phyloP scores from a whole-genome alignment of 2,888 invertebrate genomes.

The Leptinotarsa haldemani region DNA sequence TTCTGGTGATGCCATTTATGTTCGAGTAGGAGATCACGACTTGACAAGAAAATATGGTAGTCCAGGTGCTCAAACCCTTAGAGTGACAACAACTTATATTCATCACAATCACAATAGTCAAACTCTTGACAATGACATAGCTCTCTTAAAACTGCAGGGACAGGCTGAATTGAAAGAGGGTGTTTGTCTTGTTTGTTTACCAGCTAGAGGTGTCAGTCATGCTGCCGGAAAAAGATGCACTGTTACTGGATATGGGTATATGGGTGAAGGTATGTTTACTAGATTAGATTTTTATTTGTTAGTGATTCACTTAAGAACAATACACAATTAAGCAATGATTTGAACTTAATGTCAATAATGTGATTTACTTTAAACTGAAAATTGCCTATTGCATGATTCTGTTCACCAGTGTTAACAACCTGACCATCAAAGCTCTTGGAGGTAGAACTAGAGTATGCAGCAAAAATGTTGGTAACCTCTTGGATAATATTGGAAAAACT shows the following conservation, averaged over 20 bases:
- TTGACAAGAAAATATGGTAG: conserved; percentile 90
- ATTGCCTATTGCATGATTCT: too few relatives aligned
- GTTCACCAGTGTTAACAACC: too few relatives aligned
- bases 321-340: too few relatives aligned
- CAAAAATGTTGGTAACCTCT: too few relatives aligned
- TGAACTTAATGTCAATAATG: too few relatives aligned
- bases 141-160: conserved; percentile 87
- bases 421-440: too few relatives aligned
- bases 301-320: too few relatives aligned
- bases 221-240: conserved; percentile 92
- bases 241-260: conserved; percentile 94
- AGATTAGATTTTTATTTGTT: not conserved
- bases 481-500: too few relatives aligned
- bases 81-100: conserved; percentile 93
- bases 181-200: conserved; percentile 86
- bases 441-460: too few relatives aligned
- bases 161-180: conserved; percentile 90
- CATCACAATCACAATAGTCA: conserved; percentile 97
- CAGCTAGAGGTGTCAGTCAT: conserved; percentile 88
- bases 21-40: conserved; percentile 93
- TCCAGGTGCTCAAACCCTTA: conserved; percentile 89
- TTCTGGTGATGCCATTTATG: conserved; percentile 94
- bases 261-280: conserved; percentile 82
- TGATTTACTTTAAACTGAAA: too few relatives aligned
- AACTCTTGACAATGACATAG: conserved; percentile 94